Percentiles rank a stretch among this genome's conserved stretches.
These are phyloP conservation scores for Mesitornis unicolor DNA, from an alignment of 2,113 vertebrate species.

Conservation along the genomic window DNA sequence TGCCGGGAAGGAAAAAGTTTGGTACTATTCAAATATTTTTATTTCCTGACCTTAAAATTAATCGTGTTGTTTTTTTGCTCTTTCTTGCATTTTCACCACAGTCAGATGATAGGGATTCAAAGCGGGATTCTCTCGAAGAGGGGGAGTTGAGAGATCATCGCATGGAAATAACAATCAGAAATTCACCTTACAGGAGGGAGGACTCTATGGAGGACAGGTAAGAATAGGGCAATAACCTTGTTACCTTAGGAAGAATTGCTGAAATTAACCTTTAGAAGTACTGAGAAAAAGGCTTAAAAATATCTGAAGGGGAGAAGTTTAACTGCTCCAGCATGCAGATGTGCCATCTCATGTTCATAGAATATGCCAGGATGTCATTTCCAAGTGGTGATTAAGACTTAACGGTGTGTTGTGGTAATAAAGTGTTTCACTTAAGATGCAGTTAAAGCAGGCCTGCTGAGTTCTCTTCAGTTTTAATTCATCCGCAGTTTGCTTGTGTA, in stretches of 20 bases:
- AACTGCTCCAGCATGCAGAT: neutral
- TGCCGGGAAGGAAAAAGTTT: neutral
- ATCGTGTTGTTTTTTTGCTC: neutral
- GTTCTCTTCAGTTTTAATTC: neutral
- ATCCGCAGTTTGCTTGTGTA: neutral
- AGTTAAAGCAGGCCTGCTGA: neutral
- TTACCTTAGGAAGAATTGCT: neutral
- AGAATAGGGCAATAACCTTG: neutral
- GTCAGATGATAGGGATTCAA: conserved; percentile 97
- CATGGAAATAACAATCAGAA: conserved; percentile 98
- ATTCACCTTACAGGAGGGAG: conserved; percentile 91
- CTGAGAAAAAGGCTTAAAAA: neutral
- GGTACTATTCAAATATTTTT: accelerated
- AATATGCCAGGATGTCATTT: neutral
- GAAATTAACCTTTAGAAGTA: accelerated
- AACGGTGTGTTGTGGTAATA: accelerated
- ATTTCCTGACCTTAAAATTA: neutral
- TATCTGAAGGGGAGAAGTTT: neutral
- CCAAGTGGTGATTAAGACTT: neutral
- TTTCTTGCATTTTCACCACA: neutral
- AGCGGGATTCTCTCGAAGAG: conserved; percentile 96
- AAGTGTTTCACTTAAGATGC: accelerated
- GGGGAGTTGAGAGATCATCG: conserved; percentile 96
- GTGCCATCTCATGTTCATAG: neutral
- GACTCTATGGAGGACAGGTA: conserved; percentile 95